Evolutionary conservation across 64 coral and sea anemone genomes (phyloP), one percentile per base, ranked within the genome.

Genomic region (Exaiptasia diaphana): DNA sequence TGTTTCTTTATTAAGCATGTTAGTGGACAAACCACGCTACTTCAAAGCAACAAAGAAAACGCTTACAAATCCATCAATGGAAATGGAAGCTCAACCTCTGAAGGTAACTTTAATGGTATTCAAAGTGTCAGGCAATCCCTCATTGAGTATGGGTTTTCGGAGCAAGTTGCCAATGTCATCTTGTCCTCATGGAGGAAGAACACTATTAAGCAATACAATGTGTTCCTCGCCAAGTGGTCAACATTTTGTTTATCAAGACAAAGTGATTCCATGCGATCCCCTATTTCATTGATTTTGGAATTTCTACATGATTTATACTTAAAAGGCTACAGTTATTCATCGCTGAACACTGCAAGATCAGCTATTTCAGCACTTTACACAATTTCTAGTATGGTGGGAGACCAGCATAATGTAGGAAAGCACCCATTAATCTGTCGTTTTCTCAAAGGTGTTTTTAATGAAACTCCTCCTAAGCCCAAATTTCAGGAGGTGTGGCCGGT

Each of bases 1-100:
- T 69, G 59, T 43, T 53, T 50, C 36, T 67, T 32, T 82, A 18
- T 69, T 82, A 69, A 81, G 61, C 78, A 81, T 81, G 78, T 31
- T 77, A 37, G 29, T 38, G 29, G 77, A 80, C 64, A 29, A 35
- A n/a, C n/a, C n/a, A n/a, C n/a, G n/a, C n/a, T n/a, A n/a, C 48
- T 50, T 50, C 48, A 50, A 50, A 50, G 48, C 48, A 50, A 50
- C 48, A 9, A 50, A 20, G 48, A 50, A 50, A 50, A 50, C 48
- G 20, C 20, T 50, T 11, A 50, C 20, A 20, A 50, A 50, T 50
- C 48, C 9, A 50, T 9, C 48, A 50, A 11, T 50, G 48, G 48
- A 20, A 50, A n/a, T n/a, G n/a, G n/a, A n/a, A n/a, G n/a, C n/a
- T n/a, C n/a, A n/a, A n/a, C n/a, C n/a, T n/a, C n/a, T 65, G 61